Evolutionary conservation across 2,888 invertebrate species (phyloP).

Genomic region (Andrena chrysosceles): DNA sequence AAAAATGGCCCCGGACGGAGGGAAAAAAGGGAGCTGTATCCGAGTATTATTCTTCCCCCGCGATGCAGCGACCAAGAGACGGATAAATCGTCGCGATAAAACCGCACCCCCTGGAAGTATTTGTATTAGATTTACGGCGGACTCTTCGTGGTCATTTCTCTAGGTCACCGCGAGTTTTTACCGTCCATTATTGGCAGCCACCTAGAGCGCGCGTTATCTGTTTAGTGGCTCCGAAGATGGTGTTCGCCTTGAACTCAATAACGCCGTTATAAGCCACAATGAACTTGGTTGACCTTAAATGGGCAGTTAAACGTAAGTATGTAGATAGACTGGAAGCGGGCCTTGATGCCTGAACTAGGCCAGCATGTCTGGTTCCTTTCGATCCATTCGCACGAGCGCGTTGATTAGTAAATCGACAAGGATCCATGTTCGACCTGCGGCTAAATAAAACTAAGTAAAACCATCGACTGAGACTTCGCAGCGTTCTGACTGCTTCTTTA

Average conservation of each 20-base stretch:
- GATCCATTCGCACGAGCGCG: background rate
- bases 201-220: slow-evolving; percentile 28
- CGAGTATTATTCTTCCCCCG: slow-evolving; percentile 8
- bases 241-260: slow-evolving; percentile 77
- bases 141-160: background rate
- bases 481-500: background rate
- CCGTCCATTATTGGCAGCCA: slow-evolving; percentile 6
- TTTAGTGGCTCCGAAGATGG: slow-evolving; percentile 28
- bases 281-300: slow-evolving; percentile 67
- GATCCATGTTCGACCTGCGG: background rate
- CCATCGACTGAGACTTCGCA: background rate
- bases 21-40: background rate
- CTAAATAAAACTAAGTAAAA: background rate
- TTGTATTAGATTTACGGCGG: slow-evolving; percentile 24
- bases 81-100: slow-evolving; percentile 36
- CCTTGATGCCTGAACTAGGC: slow-evolving; percentile 41
- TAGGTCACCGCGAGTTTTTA: slow-evolving; percentile 13
- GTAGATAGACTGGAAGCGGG: slow-evolving; percentile 30
- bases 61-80: slow-evolving; percentile 9
- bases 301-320: slow-evolving; percentile 54
- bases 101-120: slow-evolving; percentile 39
- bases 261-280: slow-evolving; percentile 72
- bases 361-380: slow-evolving; percentile 10
- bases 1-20: slow-evolving; percentile 7
- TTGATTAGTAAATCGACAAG: background rate